Conservation (phyloP, 2,888 invertebrate genomes). For the Strigamia crassipes region DNA sequence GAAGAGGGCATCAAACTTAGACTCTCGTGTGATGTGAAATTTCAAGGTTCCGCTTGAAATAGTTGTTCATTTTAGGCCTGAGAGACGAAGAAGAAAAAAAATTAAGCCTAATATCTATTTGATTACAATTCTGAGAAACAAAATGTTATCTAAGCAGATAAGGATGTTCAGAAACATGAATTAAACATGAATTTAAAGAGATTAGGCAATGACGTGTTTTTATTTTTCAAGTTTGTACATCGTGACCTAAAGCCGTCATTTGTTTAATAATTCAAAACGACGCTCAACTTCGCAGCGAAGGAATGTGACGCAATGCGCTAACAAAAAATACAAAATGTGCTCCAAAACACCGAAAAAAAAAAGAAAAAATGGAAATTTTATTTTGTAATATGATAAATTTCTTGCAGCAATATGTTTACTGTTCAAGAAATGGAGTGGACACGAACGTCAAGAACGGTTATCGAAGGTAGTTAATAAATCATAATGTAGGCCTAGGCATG, state of each 20-base stretch:
- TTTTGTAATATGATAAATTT: not conserved
- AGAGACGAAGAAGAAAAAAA: not conserved
- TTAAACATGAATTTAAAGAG: too few species aligned
- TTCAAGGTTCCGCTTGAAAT: not conserved
- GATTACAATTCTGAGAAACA: too few species aligned
- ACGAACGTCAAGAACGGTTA: slow-evolving; percentile 27
- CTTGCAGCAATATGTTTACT: slow-evolving; percentile 44
- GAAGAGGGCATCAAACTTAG: not conserved
- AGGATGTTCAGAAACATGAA: too few species aligned
- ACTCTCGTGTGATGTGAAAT: not conserved
- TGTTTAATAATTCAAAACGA: not conserved
- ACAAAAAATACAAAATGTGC: too few species aligned
- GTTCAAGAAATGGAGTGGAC: slow-evolving; percentile 45
- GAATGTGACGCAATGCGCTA: not conserved
- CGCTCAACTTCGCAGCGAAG: not conserved
- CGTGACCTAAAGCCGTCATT: not conserved
- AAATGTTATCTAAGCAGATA: too few species aligned
- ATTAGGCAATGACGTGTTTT: too few species aligned
- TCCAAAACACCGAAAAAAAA: not conserved
- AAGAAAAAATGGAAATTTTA: too few species aligned
- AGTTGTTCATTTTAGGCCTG: not conserved
- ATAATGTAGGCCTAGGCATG: not conserved
- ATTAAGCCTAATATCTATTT: not conserved
- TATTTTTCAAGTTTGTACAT: too few species aligned
- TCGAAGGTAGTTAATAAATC: slow-evolving; percentile 41